Conservation (phyloP, 1,140 invertebrate genomes). For the Apocrypta bakeri region DNA sequence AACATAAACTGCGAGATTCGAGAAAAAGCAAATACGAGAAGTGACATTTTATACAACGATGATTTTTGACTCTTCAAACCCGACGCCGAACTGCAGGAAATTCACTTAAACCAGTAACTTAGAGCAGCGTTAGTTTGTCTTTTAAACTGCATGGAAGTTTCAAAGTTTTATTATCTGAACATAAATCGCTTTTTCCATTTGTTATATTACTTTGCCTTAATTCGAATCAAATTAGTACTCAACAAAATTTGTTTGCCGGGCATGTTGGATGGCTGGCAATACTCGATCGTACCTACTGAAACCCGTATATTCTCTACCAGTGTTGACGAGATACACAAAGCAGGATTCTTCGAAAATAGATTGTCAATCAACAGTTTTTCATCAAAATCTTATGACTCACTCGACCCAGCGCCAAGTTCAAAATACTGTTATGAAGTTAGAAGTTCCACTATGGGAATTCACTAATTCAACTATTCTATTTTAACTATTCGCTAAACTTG, state of each 20-base stretch:
- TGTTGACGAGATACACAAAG: too few species aligned
- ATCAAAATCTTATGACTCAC: not conserved
- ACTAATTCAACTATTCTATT: not conserved
- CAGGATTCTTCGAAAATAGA: not conserved
- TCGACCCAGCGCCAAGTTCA: not conserved
- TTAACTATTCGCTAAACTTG: not conserved
- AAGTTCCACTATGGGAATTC: not conserved
- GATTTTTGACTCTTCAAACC: too few species aligned
- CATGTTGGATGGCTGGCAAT: too few species aligned
- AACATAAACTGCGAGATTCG: too few species aligned
- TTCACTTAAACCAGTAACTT: too few species aligned
- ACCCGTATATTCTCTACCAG: too few species aligned
- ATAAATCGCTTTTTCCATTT: not conserved
- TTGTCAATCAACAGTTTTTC: not conserved
- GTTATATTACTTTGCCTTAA: not conserved
- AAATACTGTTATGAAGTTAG: not conserved
- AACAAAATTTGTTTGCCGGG: too few species aligned
- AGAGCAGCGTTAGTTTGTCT: slow-evolving; percentile 19
- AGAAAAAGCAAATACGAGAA: too few species aligned
- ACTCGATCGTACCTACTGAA: too few species aligned
- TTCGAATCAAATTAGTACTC: too few species aligned
- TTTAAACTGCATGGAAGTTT: not conserved
- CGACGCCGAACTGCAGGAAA: too few species aligned
- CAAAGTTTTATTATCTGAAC: not conserved
- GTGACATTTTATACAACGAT: too few species aligned